Percentiles rank a stretch among this genome's conserved stretches.
phyloP scores from a whole-genome alignment of 2,797 vertebrate species.

The Luscinia luscinia region DNA sequence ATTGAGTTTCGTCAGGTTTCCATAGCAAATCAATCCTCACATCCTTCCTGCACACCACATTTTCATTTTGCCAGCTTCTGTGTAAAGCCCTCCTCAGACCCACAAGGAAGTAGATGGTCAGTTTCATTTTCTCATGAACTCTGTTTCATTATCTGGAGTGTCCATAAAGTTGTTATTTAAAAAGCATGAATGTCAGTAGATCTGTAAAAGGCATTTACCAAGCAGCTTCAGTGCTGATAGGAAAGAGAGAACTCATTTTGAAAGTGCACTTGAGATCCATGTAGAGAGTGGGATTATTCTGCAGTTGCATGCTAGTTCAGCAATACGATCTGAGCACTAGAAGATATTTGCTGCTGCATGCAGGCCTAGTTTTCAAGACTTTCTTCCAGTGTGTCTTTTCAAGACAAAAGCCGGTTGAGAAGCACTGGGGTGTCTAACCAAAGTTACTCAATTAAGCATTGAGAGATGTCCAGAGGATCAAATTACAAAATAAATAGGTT shows the following conservation, averaged over 20 bases:
- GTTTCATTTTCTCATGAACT: background rate
- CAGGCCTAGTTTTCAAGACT: background rate
- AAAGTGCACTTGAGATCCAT: constrained; percentile 5
- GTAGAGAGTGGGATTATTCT: background rate
- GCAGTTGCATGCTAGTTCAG: background rate
- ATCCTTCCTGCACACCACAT: background rate
- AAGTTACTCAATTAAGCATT: background rate
- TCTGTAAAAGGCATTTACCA: constrained; percentile 18
- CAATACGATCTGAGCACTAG: fast-evolving
- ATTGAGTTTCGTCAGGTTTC: background rate
- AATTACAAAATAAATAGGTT: background rate
- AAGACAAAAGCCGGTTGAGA: background rate
- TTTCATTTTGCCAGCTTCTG: background rate
- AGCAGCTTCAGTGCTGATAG: background rate
- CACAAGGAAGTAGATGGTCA: background rate
- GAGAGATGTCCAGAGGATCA: background rate
- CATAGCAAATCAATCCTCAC: background rate
- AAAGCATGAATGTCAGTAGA: constrained; percentile 34
- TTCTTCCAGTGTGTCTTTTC: background rate
- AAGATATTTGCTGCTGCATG: background rate
- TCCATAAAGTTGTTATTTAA: constrained; percentile 35
- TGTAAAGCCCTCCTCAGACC: background rate
- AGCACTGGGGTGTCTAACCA: background rate
- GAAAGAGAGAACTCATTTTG: background rate
- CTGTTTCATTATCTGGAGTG: constrained; percentile 9